phyloP scores from a whole-genome alignment of 2,113 vertebrate genomes.

The Gasterosteus nipponicus region DNA sequence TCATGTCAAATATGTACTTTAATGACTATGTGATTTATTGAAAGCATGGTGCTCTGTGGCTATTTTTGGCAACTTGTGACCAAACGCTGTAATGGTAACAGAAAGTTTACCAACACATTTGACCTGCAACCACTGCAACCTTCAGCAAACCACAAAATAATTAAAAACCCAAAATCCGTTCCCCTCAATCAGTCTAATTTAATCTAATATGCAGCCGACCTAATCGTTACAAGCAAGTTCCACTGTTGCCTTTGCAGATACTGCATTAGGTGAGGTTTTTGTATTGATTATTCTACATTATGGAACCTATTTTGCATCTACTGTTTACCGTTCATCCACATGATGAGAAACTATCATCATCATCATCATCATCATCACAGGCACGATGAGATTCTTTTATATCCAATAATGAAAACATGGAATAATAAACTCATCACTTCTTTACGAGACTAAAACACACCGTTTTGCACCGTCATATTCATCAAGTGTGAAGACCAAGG shows the following conservation, averaged over 20 bases:
- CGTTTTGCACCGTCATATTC: neutral
- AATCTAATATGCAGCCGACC: neutral
- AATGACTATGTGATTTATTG: neutral
- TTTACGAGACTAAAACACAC: neutral
- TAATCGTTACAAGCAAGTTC: neutral
- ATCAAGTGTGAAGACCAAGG: conserved; percentile 14
- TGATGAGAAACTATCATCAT: neutral
- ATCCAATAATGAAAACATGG: neutral
- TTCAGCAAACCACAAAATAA: neutral
- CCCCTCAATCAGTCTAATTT: neutral
- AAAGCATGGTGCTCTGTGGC: neutral
- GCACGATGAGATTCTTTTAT: neutral
- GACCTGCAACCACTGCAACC: neutral
- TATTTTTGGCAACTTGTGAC: neutral
- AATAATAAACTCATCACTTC: neutral
- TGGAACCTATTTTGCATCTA: neutral
- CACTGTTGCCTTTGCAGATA: neutral
- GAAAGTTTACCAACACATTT: neutral
- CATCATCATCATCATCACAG: neutral
- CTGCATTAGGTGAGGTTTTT: neutral
- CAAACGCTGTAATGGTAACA: neutral
- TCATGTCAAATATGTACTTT: neutral
- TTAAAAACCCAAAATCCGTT: neutral
- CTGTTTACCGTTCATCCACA: neutral
- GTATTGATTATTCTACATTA: neutral